These are phyloP conservation scores for Lycodopsis pacificus DNA, from an alignment of 2,797 vertebrate genomes.

Conservation along the genomic window DNA sequence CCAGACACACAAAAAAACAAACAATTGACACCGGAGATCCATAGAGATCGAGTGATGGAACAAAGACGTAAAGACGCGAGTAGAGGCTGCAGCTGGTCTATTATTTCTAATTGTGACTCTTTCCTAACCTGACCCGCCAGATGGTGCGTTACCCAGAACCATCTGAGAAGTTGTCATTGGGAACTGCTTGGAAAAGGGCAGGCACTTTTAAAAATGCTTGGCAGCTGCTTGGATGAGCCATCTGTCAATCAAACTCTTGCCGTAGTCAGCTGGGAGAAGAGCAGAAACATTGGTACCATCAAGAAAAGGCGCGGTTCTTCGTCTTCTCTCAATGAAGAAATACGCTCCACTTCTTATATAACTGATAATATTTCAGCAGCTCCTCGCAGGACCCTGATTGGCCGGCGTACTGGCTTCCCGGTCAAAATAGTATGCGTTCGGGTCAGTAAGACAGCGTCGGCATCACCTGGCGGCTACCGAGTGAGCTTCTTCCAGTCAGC, in stretches of 20 bases:
- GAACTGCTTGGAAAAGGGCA: background rate
- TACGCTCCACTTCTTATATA: background rate
- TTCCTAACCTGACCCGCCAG: background rate
- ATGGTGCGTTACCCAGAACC: background rate
- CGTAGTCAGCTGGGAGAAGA: background rate
- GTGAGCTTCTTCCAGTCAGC: constrained; percentile 7
- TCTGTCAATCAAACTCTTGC: background rate
- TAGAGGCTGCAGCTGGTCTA: background rate
- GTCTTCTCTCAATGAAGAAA: background rate
- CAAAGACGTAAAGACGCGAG: background rate
- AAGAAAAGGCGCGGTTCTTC: background rate
- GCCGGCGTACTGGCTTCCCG: background rate
- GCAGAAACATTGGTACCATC: background rate
- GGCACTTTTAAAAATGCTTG: background rate
- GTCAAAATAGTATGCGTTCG: background rate
- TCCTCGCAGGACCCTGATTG: background rate
- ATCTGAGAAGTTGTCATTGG: background rate
- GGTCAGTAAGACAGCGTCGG: constrained; percentile 1
- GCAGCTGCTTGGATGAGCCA: background rate
- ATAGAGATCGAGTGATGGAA: constrained; percentile 10
- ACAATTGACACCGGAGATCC: constrained; percentile 19
- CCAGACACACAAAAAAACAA: constrained; percentile 20
- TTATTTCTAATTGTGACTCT: constrained; percentile 8
- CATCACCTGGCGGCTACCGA: constrained; percentile 24
- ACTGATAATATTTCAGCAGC: background rate